Conservation (phyloP, 2,113 vertebrate genomes). For the Poeciliopsis turrubarensis region DNA sequence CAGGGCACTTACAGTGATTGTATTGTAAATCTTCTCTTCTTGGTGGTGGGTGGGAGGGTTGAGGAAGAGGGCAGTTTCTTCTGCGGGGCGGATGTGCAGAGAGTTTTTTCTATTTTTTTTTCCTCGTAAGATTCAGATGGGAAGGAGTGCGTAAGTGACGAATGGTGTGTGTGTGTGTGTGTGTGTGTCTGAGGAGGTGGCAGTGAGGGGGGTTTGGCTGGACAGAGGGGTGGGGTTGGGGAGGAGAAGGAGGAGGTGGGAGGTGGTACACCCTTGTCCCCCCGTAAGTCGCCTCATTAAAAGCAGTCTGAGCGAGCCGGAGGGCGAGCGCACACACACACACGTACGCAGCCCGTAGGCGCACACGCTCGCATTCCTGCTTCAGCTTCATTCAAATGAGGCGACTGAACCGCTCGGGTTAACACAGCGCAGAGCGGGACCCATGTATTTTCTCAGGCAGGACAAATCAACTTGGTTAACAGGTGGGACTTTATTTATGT, state of each 20-base stretch:
- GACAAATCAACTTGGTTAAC: constrained; percentile 78
- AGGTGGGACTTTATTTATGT: constrained; percentile 72
- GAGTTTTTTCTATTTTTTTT: constrained; percentile 24
- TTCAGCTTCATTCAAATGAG: constrained; percentile 80
- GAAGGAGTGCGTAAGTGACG: constrained; percentile 55
- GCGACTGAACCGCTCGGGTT: constrained; percentile 79
- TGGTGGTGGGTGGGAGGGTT: constrained; percentile 70
- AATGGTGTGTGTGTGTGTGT: constrained; percentile 41
- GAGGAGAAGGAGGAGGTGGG: constrained; percentile 49
- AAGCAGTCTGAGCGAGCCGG: constrained; percentile 74
- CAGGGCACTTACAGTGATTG: constrained; percentile 99
- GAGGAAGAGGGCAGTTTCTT: constrained; percentile 73
- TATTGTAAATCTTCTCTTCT: constrained; percentile 94
- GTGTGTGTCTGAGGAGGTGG: constrained; percentile 59
- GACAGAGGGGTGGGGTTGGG: constrained; percentile 52
- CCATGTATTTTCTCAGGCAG: constrained; percentile 77
- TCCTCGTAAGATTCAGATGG: constrained; percentile 60
- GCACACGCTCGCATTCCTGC: constrained; percentile 58
- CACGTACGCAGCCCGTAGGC: constrained; percentile 33
- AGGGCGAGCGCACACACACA: constrained; percentile 61
- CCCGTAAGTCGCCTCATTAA: constrained; percentile 82
- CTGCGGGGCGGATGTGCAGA: constrained; percentile 59
- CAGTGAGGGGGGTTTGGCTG: constrained; percentile 63
- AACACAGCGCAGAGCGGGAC: constrained; percentile 70
- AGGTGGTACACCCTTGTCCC: constrained; percentile 80